Percentiles rank a stretch among this genome's conserved stretches.
phyloP scores from a whole-genome alignment of 1,140 invertebrate species.

The Musca domestica region DNA sequence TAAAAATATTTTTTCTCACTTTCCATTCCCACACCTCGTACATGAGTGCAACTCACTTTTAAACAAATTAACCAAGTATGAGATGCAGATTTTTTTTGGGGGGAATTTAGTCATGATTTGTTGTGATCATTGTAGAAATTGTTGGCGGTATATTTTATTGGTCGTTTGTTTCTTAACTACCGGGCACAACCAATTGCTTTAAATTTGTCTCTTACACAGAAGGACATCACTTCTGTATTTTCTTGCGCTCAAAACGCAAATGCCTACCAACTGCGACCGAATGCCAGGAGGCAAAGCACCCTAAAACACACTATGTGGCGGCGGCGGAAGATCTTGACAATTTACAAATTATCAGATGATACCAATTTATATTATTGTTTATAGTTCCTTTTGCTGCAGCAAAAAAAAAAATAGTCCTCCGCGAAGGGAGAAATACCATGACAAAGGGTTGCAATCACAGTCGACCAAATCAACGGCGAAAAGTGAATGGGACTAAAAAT shows the following conservation, averaged over 20 bases:
- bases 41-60: neutral
- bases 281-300: neutral
- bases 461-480: too few relatives aligned
- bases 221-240: neutral
- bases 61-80: slow-evolving; percentile 16
- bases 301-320: neutral
- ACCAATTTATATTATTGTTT: slow-evolving; percentile 22
- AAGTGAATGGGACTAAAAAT: too few relatives aligned
- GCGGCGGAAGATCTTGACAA: slow-evolving; percentile 22
- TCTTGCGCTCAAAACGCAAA: neutral
- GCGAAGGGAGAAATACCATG: too few relatives aligned
- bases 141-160: slow-evolving; percentile 12
- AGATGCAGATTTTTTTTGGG: neutral
- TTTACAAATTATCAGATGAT: slow-evolving; percentile 20
- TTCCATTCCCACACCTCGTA: neutral
- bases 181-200: slow-evolving; percentile 13
- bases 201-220: slow-evolving; percentile 12
- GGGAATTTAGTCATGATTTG: slow-evolving; percentile 17
- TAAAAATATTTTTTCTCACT: neutral
- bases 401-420: too few relatives aligned
- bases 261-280: neutral
- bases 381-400: neutral
- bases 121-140: slow-evolving; percentile 22
- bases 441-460: too few relatives aligned
- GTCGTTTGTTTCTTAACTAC: neutral